Conservation (phyloP, 2,797 vertebrate genomes). For the Propithecus deckenii region DNA sequence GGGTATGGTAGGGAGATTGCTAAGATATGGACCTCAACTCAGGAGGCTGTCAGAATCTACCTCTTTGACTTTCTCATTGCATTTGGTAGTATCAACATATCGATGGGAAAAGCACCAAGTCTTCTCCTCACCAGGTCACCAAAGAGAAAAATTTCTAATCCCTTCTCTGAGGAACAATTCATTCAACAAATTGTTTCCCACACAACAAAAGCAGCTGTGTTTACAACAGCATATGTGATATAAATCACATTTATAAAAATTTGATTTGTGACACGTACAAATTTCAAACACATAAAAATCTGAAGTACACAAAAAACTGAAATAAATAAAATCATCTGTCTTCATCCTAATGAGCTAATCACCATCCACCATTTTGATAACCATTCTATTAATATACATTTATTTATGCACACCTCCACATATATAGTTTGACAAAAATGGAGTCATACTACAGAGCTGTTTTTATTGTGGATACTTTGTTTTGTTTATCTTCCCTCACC, state of each 20-base stretch:
- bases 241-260: not conserved
- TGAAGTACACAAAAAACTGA: not conserved
- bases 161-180: not conserved
- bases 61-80: not conserved
- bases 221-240: not conserved
- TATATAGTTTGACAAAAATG: not conserved
- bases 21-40: not conserved
- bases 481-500: not conserved
- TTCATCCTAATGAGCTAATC: not conserved
- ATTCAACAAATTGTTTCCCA: constrained; percentile 6
- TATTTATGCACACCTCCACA: not conserved
- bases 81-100: not conserved
- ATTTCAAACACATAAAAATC: not conserved
- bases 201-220: not conserved
- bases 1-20: not conserved
- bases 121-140: not conserved
- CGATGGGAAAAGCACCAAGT: not conserved
- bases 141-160: constrained; percentile 27
- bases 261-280: not conserved
- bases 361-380: not conserved
- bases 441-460: not conserved
- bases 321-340: not conserved
- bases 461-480: not conserved
- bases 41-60: not conserved
- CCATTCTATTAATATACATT: not conserved